Evolutionary conservation across 2,888 invertebrate species (phyloP), one percentile per base, ranked within the genome.

Genomic region (Platycheirus rosarum): DNA sequence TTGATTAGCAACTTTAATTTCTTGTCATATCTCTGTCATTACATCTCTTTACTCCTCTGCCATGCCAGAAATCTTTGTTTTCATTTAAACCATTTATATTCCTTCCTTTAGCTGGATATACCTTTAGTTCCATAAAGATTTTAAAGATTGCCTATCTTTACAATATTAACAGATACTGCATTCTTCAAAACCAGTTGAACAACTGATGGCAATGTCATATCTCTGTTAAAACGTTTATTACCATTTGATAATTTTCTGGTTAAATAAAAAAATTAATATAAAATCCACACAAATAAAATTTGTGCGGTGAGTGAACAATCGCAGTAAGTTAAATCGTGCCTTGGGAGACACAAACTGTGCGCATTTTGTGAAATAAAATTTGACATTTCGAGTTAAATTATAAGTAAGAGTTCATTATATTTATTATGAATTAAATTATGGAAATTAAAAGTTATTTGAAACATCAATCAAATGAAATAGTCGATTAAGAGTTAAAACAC

Each of bases 251-350:
- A 80, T 80, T 75, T 66, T 60, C 65, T 60, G 60, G 2, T 37
- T 66, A 29, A 75, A 75, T 76, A 66, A 80, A 70, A 70, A n/a
- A n/a, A n/a, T n/a, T n/a, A n/a, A n/a, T 40, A 62, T 18, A 63
- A 18, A 71, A 71, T 53, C 53, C 32, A 18, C 9, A 57, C 32
- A 57, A 51, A 51, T 60, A 60, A 37, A 49, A 63, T 57, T 60
- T 49, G 49, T 1, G 40, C 35, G 23, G 26, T 46, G 9, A 65
- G 46, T n/a, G n/a, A n/a, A n/a, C n/a, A n/a, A n/a, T n/a, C n/a
- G n/a, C n/a, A n/a, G n/a, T 71, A 46, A 65, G 71, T 71, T 16
- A 42, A 29, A 48, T 32, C 37, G 57, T 70, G 42, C 6, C 44
- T 60, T 29, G 16, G 44, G 29, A 44, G 16, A n/a, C 9, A 18